Evolutionary conservation across 2,888 invertebrate species (phyloP).

Genomic region (Nysson spinosus): DNA sequence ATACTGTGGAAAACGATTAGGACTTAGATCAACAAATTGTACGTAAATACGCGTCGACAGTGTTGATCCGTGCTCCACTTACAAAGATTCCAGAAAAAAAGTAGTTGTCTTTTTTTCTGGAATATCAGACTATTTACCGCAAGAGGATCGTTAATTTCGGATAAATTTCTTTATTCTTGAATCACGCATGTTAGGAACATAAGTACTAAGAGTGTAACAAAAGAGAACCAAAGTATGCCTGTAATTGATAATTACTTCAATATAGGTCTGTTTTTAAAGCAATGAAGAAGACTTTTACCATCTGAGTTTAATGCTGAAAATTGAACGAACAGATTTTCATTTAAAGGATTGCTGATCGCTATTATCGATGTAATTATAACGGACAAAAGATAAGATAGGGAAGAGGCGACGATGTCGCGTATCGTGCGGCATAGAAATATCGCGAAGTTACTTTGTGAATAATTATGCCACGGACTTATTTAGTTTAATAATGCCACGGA

Average conservation of each 20-base stretch:
- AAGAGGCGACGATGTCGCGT: conserved; percentile 12
- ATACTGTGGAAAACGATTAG: conserved; percentile 39
- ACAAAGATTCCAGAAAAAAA: conserved; percentile 30
- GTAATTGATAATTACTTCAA: conserved; percentile 35
- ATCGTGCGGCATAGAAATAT: conserved; percentile 19
- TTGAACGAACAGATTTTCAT: conserved; percentile 12
- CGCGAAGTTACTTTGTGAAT: conserved; percentile 27
- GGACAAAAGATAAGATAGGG: neutral
- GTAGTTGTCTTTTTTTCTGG: conserved; percentile 24
- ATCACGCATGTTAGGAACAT: conserved; percentile 26
- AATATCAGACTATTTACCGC: conserved; percentile 6
- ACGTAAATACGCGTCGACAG: conserved; percentile 26
- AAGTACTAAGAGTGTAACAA: conserved; percentile 25
- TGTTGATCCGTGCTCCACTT: conserved; percentile 43
- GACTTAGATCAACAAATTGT: conserved; percentile 39
- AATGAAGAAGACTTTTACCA: conserved; percentile 24
- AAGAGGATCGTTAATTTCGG: conserved; percentile 31
- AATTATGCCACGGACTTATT: conserved; percentile 28
- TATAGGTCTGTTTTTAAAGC: conserved; percentile 42
- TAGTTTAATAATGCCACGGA: conserved; percentile 32
- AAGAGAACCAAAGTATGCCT: conserved; percentile 41
- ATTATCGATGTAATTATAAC: conserved; percentile 12
- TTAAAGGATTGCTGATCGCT: conserved; percentile 20
- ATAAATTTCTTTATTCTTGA: conserved; percentile 38
- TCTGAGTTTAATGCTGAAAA: conserved; percentile 18